Evolutionary conservation across 1,140 invertebrate species (phyloP), one percentile per base, ranked within the genome.

Genomic region (Microplitis mediator): DNA sequence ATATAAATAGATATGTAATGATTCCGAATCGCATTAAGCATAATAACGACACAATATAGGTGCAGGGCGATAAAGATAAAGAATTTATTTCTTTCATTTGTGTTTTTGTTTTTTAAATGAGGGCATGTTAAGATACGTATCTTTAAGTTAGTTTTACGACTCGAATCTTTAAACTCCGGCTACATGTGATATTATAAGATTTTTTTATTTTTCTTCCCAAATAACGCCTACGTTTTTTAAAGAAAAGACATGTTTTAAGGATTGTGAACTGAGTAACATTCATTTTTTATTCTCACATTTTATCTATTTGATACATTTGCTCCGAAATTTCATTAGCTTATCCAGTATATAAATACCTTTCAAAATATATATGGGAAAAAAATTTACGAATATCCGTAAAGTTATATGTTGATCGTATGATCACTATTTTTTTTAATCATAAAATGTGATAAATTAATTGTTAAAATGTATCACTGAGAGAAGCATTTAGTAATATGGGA

Each of bases 221-320:
- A 63, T 63, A 35, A 63, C 63, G 45, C 63, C 63, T 51, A 65
- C 63, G 63, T 39, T 65, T 34, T 65, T 65, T 36, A 65, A 65
- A 39, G 63, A 35, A 65, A 65, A 65, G 5, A 39, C 63, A 65
- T 65, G 63, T 65, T 65, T 6, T 2, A 54, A 16, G 16, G 9
- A n/a, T 14, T 65, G 39, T 63, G 63, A 65, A 39, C n/a, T 16
- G 3, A 14, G 8, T 32, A 36, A 50, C 6, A 65, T 31, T n/a
- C 32, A 13, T 64, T 16, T 16, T 56, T 31, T 32, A 14, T 16
- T 8, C 23, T 8, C 31, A 45, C 11, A 45, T 45, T 45, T 45
- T 45, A 45, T 45, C 6, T 45, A 45, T 45, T 45, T 45, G 39
- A 45, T 45, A 45, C 39, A 45, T 45, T 45, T 45, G 8, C 11